A percentile compares a stretch with the other conserved stretches of the same genome.
Evolutionary conservation across 1,140 invertebrate genomes (phyloP).

Genomic region (Venustaconcha ellipsiformis): DNA sequence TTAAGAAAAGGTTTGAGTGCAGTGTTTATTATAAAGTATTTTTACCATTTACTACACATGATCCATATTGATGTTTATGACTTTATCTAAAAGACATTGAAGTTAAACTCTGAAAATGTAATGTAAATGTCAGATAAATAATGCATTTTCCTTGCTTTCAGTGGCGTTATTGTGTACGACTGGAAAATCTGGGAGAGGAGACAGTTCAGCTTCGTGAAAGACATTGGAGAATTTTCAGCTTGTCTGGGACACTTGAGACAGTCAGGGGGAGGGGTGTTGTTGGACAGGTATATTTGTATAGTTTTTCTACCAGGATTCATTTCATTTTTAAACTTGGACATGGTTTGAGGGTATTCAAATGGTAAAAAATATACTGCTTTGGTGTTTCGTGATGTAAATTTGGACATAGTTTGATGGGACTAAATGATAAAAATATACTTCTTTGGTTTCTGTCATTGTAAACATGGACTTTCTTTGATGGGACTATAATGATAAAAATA

Average conservation of each 20-base stretch:
- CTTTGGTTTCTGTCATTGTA: no score
- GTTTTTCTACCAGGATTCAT: neutral
- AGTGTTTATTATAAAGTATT: neutral
- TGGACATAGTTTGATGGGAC: no score
- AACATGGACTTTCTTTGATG: no score
- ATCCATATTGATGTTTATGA: slow-evolving; percentile 77
- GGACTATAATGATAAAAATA: no score
- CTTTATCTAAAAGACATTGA: neutral
- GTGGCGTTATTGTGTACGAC: slow-evolving; percentile 89
- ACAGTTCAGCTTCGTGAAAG: slow-evolving; percentile 93
- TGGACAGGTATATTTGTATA: slow-evolving; percentile 67
- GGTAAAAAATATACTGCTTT: neutral
- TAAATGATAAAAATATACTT: no score
- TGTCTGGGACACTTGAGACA: slow-evolving; percentile 94
- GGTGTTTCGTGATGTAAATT: neutral
- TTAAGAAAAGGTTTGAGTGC: no score
- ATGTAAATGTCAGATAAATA: neutral
- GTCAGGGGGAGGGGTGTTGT: slow-evolving; percentile 95
- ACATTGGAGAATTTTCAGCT: slow-evolving; percentile 96
- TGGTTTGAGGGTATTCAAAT: neutral
- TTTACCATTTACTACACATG: neutral
- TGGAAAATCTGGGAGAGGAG: slow-evolving; percentile 92
- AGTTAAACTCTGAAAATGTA: neutral
- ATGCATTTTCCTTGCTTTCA: slow-evolving; percentile 33
- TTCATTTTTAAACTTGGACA: slow-evolving; percentile 1